These are phyloP conservation scores for Acanthurus leucopareius DNA, from an alignment of 2,797 vertebrate species.

Conservation along the genomic window DNA sequence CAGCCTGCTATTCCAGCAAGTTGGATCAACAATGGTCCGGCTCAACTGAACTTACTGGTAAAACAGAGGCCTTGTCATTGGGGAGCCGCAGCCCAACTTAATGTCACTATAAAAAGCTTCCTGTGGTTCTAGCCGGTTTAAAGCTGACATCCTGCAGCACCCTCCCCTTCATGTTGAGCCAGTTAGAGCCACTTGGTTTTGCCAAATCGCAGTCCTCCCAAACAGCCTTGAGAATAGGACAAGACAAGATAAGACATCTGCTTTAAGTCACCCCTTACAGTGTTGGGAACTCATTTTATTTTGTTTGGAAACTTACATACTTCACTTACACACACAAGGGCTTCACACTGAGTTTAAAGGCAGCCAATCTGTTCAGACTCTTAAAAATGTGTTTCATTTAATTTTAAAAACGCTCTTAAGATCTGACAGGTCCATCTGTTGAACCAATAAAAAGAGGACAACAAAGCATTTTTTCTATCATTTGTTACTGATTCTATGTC, in stretches of 20 bases:
- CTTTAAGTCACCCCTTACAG: slow-evolving; percentile 35
- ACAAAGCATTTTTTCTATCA: slow-evolving; percentile 10
- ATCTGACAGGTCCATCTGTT: slow-evolving; percentile 35
- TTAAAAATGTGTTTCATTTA: slow-evolving; percentile 11
- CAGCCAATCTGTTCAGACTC: neutral
- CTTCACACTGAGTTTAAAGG: neutral
- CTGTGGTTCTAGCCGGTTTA: slow-evolving; percentile 51
- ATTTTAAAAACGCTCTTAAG: neutral
- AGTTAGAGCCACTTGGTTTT: slow-evolving; percentile 46
- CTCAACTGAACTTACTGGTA: slow-evolving; percentile 23
- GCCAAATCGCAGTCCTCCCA: slow-evolving; percentile 12
- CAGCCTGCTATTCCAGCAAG: neutral
- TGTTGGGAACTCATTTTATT: slow-evolving; percentile 10
- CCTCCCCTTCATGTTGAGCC: slow-evolving; percentile 40
- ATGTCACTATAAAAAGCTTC: slow-evolving; percentile 73
- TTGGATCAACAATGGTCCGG: slow-evolving; percentile 30
- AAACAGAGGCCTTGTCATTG: slow-evolving; percentile 42
- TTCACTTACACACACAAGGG: neutral
- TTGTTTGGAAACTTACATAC: neutral
- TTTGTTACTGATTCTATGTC: slow-evolving; percentile 19
- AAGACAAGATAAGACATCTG: slow-evolving; percentile 49
- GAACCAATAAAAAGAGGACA: slow-evolving; percentile 1
- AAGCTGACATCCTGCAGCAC: slow-evolving; percentile 66
- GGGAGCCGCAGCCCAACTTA: slow-evolving; percentile 42
- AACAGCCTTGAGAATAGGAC: slow-evolving; percentile 29